Conservation (phyloP, 2,113 vertebrate species). For the Rhombomys opimus region DNA sequence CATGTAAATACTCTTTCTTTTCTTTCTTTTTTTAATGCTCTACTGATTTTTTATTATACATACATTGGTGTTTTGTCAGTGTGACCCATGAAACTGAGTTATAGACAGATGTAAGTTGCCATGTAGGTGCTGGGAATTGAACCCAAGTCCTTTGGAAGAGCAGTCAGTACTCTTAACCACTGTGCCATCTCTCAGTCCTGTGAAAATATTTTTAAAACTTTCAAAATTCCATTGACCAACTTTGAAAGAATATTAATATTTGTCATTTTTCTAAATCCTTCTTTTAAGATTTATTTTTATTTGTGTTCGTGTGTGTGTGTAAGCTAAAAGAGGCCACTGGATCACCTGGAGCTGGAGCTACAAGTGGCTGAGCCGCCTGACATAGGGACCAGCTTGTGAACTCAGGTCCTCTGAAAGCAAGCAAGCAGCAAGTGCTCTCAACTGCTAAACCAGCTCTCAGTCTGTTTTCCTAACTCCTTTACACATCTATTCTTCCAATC, state of each 20-base stretch:
- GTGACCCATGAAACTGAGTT: neutral
- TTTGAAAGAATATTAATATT: neutral
- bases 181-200: neutral
- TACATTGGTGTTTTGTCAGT: neutral
- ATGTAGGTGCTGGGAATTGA: neutral
- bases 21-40: neutral
- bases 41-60: neutral
- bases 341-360: neutral
- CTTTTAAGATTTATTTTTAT: neutral
- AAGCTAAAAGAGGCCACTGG: neutral
- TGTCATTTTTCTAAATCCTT: neutral
- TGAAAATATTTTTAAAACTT: neutral
- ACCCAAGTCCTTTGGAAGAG: neutral
- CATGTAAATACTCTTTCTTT: neutral
- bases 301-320: neutral
- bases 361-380: neutral
- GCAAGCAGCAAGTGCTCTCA: neutral
- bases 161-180: neutral
- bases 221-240: neutral
- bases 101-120: neutral
- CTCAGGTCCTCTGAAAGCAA: neutral
- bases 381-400: neutral
- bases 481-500: conserved; percentile 45
- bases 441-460: neutral
- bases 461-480: conserved; percentile 25